These are phyloP conservation scores for Nettapus auritus DNA, from an alignment of 2,113 vertebrate genomes.

Conservation along the genomic window DNA sequence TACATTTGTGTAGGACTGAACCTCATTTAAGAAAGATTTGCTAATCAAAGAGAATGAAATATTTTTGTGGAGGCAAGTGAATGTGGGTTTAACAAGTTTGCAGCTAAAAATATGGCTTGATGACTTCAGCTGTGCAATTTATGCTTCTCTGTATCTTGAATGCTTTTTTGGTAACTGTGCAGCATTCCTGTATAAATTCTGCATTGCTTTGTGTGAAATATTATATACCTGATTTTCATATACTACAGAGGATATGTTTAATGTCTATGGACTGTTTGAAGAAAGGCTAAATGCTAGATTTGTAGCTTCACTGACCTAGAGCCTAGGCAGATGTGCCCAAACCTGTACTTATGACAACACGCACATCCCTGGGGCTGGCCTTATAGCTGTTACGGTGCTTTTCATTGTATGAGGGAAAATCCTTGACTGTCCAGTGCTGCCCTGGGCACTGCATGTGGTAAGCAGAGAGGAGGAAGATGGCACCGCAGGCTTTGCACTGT, in stretches of 20 bases:
- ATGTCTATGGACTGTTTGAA: background rate
- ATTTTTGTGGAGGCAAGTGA: constrained; percentile 73
- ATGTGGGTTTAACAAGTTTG: constrained; percentile 71
- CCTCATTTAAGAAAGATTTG: constrained; percentile 73
- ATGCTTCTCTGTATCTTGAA: background rate
- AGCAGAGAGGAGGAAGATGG: background rate
- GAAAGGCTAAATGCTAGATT: background rate
- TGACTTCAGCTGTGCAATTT: constrained; percentile 22
- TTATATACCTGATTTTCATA: background rate
- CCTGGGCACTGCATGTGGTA: background rate
- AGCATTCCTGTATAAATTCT: background rate
- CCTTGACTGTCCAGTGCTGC: background rate
- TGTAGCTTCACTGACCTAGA: background rate
- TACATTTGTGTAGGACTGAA: constrained; percentile 39
- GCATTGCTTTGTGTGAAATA: background rate
- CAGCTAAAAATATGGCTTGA: constrained; percentile 46
- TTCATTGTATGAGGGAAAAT: background rate
- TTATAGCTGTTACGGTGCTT: background rate
- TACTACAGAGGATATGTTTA: background rate
- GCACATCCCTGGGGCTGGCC: background rate
- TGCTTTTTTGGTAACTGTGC: background rate
- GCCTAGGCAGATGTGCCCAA: background rate
- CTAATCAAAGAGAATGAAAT: constrained; percentile 82
- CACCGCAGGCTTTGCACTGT: background rate
- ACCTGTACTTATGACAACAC: background rate